These are phyloP conservation scores for Monopterus albus DNA, from an alignment of 2,113 vertebrate genomes.

Conservation along the genomic window DNA sequence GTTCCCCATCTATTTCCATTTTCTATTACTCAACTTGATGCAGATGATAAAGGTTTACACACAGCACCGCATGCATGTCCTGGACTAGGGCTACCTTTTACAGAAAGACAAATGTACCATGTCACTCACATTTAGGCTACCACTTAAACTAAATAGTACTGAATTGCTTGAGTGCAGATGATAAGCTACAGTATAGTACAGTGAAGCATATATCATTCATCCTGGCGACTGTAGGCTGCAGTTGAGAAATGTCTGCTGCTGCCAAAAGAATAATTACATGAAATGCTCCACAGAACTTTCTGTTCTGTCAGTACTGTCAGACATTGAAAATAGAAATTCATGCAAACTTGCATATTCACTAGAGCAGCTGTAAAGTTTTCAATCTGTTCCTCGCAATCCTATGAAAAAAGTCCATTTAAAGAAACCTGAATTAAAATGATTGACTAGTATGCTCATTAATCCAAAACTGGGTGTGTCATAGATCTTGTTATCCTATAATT, in stretches of 20 bases:
- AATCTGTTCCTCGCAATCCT: not conserved
- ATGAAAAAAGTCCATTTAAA: not conserved
- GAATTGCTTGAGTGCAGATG: conserved; percentile 35
- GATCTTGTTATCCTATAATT: not conserved
- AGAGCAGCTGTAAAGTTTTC: conserved; percentile 8
- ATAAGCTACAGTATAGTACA: conserved; percentile 44
- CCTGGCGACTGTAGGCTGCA: conserved; percentile 48
- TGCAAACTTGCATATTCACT: conserved; percentile 16
- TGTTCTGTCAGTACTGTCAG: conserved; percentile 43
- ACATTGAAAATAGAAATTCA: conserved; percentile 19
- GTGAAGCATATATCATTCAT: conserved; percentile 48
- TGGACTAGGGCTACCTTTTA: conserved; percentile 4
- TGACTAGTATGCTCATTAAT: not conserved
- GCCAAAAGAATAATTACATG: conserved; percentile 45
- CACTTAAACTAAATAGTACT: conserved; percentile 52
- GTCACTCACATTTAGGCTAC: conserved; percentile 33
- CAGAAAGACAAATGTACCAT: conserved; percentile 33
- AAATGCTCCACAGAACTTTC: conserved; percentile 31
- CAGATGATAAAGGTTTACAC: conserved; percentile 7
- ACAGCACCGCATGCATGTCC: not conserved
- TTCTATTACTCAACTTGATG: conserved; percentile 17
- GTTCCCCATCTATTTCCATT: conserved; percentile 28
- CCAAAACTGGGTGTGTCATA: not conserved
- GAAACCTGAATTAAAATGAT: not conserved
- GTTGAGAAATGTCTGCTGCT: conserved; percentile 58